phyloP scores from a whole-genome alignment of 2,888 invertebrate genomes.

The Plagodis dolabraria region DNA sequence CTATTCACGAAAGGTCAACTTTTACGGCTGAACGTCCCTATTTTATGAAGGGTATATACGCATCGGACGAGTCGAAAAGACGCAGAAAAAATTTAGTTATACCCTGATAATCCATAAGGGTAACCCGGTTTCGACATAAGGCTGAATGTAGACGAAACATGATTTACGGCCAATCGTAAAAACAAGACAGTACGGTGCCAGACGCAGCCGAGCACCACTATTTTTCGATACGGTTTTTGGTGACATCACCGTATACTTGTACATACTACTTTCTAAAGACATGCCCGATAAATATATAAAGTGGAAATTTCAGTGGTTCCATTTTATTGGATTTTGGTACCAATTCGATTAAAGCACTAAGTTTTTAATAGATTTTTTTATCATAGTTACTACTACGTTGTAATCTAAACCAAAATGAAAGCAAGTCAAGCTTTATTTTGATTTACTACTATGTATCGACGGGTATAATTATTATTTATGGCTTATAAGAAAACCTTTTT shows the following conservation, averaged over 20 bases:
- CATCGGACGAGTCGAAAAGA: constrained; percentile 14
- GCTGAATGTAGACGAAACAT: constrained; percentile 28
- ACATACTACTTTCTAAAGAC: not conserved
- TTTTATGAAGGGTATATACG: constrained; percentile 22
- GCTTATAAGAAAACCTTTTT: too few species aligned
- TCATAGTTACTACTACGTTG: too few species aligned
- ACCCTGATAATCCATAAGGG: constrained; percentile 23
- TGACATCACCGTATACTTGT: constrained; percentile 26
- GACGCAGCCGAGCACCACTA: constrained; percentile 36
- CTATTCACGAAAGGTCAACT: constrained; percentile 27
- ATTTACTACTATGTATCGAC: too few species aligned
- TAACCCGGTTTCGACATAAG: constrained; percentile 32
- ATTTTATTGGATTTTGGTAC: too few species aligned
- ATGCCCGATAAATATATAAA: not conserved
- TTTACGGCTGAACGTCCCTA: constrained; percentile 19
- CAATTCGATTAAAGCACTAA: too few species aligned
- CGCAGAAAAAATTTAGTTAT: constrained; percentile 18
- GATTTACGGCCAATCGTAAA: constrained; percentile 48
- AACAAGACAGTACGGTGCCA: constrained; percentile 42
- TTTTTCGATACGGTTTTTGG: constrained; percentile 26
- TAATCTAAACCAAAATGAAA: too few species aligned
- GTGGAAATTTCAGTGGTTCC: too few species aligned
- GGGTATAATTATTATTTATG: too few species aligned
- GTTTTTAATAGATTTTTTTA: too few species aligned
- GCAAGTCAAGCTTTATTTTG: too few species aligned